A percentile compares a stretch with the other conserved stretches of the same genome.
Evolutionary conservation across 2,113 vertebrate genomes (phyloP).

Genomic region (Myanophis thanlyinensis): DNA sequence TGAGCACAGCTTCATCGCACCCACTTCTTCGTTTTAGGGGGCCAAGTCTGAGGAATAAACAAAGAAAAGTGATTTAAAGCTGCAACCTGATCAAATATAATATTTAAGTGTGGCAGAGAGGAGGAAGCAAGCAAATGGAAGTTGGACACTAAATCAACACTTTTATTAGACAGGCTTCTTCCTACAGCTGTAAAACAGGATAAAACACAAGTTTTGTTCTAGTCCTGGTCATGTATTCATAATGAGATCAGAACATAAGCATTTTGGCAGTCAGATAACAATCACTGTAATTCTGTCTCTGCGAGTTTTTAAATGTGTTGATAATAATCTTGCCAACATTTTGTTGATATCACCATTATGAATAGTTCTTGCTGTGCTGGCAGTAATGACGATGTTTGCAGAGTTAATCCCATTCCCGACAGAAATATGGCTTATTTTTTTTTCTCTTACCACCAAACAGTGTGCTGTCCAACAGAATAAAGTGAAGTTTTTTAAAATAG

Average conservation of each 20-base stretch:
- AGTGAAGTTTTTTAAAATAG: neutral
- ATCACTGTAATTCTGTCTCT: constrained; percentile 2
- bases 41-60: neutral
- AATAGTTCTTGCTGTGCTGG: neutral
- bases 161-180: constrained; percentile 41
- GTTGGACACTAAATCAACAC: constrained; percentile 33
- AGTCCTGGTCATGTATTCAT: constrained; percentile 29
- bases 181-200: constrained; percentile 20
- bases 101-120: neutral
- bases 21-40: constrained; percentile 27
- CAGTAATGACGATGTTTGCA: neutral
- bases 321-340: neutral
- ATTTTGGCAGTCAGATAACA: neutral
- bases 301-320: neutral
- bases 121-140: neutral
- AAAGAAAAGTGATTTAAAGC: constrained; percentile 37
- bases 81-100: constrained; percentile 36
- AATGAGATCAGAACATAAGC: constrained; percentile 35
- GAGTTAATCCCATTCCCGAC: neutral
- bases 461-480: neutral
- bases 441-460: neutral
- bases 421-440: neutral
- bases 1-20: neutral
- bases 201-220: constrained; percentile 41
- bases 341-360: neutral